Evolutionary conservation across 2,113 vertebrate species (phyloP).

Genomic region (Mesembrinibis cayennensis): DNA sequence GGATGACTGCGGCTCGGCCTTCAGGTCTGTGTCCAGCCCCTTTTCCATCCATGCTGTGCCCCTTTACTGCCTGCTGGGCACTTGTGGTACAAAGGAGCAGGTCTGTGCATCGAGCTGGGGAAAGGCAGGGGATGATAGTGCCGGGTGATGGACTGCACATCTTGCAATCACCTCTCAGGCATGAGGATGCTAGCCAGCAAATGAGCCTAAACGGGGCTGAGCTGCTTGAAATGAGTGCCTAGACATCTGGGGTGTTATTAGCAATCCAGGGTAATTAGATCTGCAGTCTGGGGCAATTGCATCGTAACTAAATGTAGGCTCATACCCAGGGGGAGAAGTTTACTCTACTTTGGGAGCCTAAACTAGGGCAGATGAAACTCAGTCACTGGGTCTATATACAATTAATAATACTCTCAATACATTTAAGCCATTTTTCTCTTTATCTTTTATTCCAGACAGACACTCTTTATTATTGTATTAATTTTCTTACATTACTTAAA

Average conservation of each 20-base stretch:
- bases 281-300: not conserved
- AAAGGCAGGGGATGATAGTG: not conserved
- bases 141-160: not conserved
- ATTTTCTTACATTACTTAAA: not conserved
- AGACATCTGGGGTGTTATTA: not conserved
- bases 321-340: not conserved
- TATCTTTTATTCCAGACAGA: not conserved
- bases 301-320: not conserved
- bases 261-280: not conserved
- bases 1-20: fast-evolving
- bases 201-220: not conserved
- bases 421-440: not conserved
- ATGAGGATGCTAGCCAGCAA: not conserved
- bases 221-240: not conserved
- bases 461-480: not conserved
- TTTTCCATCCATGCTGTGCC: fast-evolving
- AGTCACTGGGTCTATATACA: not conserved
- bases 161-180: not conserved
- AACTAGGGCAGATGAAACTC: not conserved
- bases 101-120: fast-evolving
- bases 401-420: not conserved
- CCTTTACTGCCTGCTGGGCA: not conserved
- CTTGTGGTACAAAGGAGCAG: fast-evolving
- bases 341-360: not conserved
- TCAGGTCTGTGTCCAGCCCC: not conserved